phyloP scores from a whole-genome alignment of 2,797 vertebrate species.

The Gymnopithys bicolor region DNA sequence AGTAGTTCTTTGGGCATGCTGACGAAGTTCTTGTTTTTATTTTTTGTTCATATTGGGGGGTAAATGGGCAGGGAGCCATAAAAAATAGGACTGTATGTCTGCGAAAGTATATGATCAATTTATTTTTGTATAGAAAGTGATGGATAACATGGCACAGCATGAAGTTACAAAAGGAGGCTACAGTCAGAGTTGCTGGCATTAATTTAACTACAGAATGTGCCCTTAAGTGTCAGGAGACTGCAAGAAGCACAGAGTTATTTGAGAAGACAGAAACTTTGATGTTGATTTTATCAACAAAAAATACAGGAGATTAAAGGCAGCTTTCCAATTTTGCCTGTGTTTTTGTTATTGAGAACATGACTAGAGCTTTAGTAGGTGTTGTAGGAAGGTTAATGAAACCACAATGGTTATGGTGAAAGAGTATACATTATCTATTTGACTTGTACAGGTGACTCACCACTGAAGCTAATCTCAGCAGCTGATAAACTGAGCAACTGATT shows the following conservation, averaged over 20 bases:
- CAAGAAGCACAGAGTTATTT: slow-evolving; percentile 55
- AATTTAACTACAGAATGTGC: slow-evolving; percentile 59
- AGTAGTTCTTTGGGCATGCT: neutral
- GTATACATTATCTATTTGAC: neutral
- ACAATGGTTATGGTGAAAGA: neutral
- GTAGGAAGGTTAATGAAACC: neutral
- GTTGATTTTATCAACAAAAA: slow-evolving; percentile 43
- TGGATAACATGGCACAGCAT: slow-evolving; percentile 32
- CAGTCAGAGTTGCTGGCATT: slow-evolving; percentile 61
- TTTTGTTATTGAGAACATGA: neutral
- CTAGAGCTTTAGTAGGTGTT: neutral
- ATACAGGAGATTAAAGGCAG: neutral
- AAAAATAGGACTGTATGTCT: neutral
- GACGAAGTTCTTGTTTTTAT: neutral
- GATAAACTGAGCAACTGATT: slow-evolving; percentile 2
- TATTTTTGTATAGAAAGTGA: slow-evolving; percentile 44
- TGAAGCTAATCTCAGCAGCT: neutral
- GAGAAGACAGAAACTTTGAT: slow-evolving; percentile 57
- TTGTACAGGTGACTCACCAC: neutral
- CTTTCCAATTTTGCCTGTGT: neutral
- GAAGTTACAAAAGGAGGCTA: slow-evolving; percentile 61
- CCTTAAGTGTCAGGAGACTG: slow-evolving; percentile 65
- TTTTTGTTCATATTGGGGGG: neutral
- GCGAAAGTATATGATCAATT: slow-evolving; percentile 50
- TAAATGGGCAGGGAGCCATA: neutral